A percentile compares a stretch with the other conserved stretches of the same genome.
phyloP scores from a whole-genome alignment of 2,888 invertebrate genomes.

The Sepioteuthis lessoniana region DNA sequence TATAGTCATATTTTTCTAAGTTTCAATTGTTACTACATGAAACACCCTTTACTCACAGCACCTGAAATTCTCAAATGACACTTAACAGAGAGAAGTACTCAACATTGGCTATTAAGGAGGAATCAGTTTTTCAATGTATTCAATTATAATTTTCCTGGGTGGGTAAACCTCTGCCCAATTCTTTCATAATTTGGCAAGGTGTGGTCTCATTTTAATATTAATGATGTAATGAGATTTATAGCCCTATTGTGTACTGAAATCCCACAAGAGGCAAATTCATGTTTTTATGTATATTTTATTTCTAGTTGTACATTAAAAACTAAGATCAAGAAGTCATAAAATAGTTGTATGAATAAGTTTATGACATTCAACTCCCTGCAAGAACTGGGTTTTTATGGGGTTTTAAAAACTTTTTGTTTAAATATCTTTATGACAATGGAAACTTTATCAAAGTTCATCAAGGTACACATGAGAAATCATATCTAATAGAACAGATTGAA shows the following conservation, averaged over 20 bases:
- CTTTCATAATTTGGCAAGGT: background rate
- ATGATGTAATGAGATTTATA: background rate
- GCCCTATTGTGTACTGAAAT: background rate
- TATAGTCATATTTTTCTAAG: background rate
- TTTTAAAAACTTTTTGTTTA: background rate
- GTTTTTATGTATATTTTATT: background rate
- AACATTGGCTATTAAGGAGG: background rate
- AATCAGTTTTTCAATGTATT: background rate
- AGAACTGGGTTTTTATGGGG: too few species aligned
- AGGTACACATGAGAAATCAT: background rate
- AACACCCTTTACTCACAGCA: background rate
- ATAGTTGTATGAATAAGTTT: background rate
- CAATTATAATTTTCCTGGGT: background rate
- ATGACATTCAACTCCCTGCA: background rate
- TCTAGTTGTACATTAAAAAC: background rate
- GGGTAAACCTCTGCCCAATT: background rate
- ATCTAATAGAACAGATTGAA: background rate
- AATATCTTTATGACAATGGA: background rate
- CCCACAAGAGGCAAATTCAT: slow-evolving; percentile 20
- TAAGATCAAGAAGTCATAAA: background rate
- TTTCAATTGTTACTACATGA: background rate
- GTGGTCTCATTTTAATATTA: background rate
- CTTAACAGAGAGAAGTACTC: background rate
- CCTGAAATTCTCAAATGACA: background rate
- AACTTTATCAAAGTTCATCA: background rate